A percentile compares a stretch with the other conserved stretches of the same genome.
These are phyloP conservation scores for Batillaria attramentaria DNA, from an alignment of 1,140 invertebrate species.

Conservation along the genomic window DNA sequence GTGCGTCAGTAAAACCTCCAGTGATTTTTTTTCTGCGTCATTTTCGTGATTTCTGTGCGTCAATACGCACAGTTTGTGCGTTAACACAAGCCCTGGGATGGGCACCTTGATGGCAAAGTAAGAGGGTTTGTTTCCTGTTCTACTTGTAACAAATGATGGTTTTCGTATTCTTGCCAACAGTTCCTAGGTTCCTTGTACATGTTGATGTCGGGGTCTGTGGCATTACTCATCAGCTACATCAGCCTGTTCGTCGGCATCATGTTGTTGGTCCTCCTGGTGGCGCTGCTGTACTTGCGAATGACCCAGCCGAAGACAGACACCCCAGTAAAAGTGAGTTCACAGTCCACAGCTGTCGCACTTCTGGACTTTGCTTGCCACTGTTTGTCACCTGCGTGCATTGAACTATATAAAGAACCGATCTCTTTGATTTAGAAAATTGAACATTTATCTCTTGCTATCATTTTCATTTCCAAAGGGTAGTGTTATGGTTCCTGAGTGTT, in stretches of 20 bases:
- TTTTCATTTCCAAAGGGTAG: too few relatives aligned
- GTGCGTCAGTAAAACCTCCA: too few relatives aligned
- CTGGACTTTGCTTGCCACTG: not conserved
- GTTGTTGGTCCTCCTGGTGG: conserved; percentile 83
- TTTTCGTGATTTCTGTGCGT: not conserved
- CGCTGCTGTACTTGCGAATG: conserved; percentile 86
- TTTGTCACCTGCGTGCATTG: not conserved
- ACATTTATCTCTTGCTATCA: not conserved
- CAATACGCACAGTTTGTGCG: not conserved
- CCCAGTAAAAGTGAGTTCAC: not conserved
- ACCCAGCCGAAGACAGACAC: conserved; percentile 58
- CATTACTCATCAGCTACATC: conserved; percentile 91
- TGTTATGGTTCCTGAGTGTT: not conserved
- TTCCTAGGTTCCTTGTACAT: conserved; percentile 27
- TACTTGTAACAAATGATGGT: not conserved
- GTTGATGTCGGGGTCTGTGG: conserved; percentile 78
- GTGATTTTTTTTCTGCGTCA: not conserved
- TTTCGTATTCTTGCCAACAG: not conserved
- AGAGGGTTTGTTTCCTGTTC: too few relatives aligned
- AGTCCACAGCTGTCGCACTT: not conserved
- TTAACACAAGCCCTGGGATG: not conserved
- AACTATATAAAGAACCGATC: not conserved
- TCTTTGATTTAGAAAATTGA: not conserved
- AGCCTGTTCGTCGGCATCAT: conserved; percentile 93
- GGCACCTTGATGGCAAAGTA: too few relatives aligned